Evolutionary conservation across 2,888 invertebrate species (phyloP), one percentile per base, ranked within the genome.

Genomic region (Dicycla oo): DNA sequence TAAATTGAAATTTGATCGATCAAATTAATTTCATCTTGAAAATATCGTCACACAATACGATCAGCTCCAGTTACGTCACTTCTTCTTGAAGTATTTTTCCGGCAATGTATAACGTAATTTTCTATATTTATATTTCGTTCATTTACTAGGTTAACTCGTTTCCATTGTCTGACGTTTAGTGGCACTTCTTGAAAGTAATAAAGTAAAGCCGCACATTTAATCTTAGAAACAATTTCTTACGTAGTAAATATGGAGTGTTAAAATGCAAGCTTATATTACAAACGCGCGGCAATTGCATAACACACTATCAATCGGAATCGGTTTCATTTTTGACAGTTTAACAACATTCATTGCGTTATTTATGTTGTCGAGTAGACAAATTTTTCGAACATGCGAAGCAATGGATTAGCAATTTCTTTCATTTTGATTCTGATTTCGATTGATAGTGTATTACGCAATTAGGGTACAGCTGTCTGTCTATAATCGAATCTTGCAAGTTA

Each of bases 181-280:
- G 23, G 72, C 11, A 54, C 34, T 72, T 77, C 78, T 66, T 71
- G 54, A 53, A 57, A 66, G 40, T 26, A 66, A 71, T 77, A 77
- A 66, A 57, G 62, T 63, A 15, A 30, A 45, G 7, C 58, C 58
- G 13, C 57, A 18, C 30, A 34, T 10, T 47, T 70, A 66, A 20
- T 51, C n/a, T 49, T 40, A 26, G 45, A 47, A 53, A 47, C 20
- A 49, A 49, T 77, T 58, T 53, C 53, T 54, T 64, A 60, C 38
- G 8, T 15, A 49, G 18, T 18, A 15, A 43, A n/a, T 54, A 61
- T 15, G 3, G 11, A 30, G 18, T n/a, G 4, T n/a, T 54, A 45
- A 56, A 40, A 69, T 53, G 20, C 54, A 34, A 34, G 40, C n/a
- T 62, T 62, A 47, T 47, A n/a, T n/a, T n/a, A n/a, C n/a, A n/a